Conservation (phyloP, 2,888 invertebrate species). For the Rhagium mordax region DNA sequence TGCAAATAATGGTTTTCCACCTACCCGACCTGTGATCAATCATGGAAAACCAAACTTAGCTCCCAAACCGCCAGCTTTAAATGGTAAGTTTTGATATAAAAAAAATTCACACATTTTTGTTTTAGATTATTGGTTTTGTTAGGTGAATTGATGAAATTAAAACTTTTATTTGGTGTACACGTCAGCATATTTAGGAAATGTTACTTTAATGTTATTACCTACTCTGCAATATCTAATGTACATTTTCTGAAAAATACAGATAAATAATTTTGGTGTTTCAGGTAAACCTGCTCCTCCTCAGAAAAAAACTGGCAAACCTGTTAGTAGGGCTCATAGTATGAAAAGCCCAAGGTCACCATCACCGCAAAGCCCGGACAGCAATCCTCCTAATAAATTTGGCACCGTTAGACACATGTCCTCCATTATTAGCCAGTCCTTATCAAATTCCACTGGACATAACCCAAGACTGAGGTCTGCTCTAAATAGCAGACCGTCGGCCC, state of each 20-base stretch:
- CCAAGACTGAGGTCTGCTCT: conserved; percentile 61
- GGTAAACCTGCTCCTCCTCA: conserved; percentile 78
- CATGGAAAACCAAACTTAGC: conserved; percentile 89
- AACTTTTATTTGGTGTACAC: too few relatives aligned
- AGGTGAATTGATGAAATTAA: too few relatives aligned
- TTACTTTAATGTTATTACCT: too few relatives aligned
- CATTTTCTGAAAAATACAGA: too few relatives aligned
- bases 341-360: conserved; percentile 82
- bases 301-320: conserved; percentile 71
- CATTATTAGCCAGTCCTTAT: conserved; percentile 73
- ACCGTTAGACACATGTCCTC: conserved; percentile 69
- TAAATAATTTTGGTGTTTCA: conserved; percentile 44
- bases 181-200: too few relatives aligned
- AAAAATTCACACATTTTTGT: too few relatives aligned
- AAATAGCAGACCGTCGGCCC: conserved; percentile 65
- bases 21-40: conserved; percentile 70
- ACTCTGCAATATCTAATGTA: too few relatives aligned
- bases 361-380: conserved; percentile 69
- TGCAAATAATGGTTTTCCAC: conserved; percentile 50
- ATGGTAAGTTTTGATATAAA: conserved; percentile 64
- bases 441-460: conserved; percentile 56
- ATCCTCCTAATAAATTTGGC: conserved; percentile 63
- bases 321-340: conserved; percentile 88
- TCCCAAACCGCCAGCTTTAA: conserved; percentile 83
- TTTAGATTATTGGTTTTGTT: too few relatives aligned